Base-by-base conservation (phyloP, 1,140 invertebrate species). In the Drosophila tani region DNA sequence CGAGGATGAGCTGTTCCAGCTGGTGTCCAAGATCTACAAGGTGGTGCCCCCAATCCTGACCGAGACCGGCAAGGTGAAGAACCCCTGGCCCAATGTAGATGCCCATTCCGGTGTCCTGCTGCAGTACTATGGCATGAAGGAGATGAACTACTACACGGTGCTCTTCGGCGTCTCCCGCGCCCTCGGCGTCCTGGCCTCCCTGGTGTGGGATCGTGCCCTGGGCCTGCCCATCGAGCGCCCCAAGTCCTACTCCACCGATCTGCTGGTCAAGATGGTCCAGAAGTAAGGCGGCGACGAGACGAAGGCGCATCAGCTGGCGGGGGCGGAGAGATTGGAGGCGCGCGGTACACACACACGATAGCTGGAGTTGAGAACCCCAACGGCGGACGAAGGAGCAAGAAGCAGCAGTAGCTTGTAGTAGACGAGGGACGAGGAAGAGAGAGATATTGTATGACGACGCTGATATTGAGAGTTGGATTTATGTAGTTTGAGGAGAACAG, bases 121-220 rank as follows among this genome's bases (percentile, higher is more conserved):
- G 62, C 94, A 98, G 95, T 97, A 99, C 95, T 99, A 98, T 92
- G 98, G 98, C 75, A 95, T 99, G 95, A 99, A 96, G 87, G 98
- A 99, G 94, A 99, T 99, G 98, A 98, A 98, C 93, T 99, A 98
- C 93, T 99, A 99, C 95, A 99, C 99, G 14, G 98, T 99, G 3
- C 94, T 99, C 82, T 99, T 99, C 93, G 98, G 98, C 32, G 98
- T 99, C 5, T 99, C 98, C 0, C 96, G 98, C 88, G 98, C 98
- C 11, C 95, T 99, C 4, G 98, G 98, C 51, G 97, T 97, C 2
- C 94, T 99, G 65, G 95, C 98, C 0, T 97, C 98, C 49, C 94
- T 99, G 15, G 96, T 99, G 35, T 99, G 99, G 99, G 97, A 98
- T 78, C 95, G 99, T 69, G 99, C 98, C 51, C 95, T 99, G 50